Base-by-base conservation (phyloP, 1,140 invertebrate species). In the Drosophila persimilis region DNA sequence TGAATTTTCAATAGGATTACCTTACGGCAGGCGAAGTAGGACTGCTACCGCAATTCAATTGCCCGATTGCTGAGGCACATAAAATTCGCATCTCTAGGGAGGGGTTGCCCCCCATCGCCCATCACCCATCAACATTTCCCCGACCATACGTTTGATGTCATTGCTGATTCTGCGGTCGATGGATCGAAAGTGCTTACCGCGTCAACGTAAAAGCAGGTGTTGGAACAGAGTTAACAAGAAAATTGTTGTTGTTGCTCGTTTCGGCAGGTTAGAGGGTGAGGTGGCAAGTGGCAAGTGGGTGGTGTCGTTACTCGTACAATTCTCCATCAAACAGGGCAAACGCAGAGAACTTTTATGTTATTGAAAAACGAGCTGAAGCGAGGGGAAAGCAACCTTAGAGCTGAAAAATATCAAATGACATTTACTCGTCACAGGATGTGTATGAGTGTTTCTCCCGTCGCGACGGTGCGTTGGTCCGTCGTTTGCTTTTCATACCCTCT, bases 1-100 rank as follows among this genome's bases (percentile, higher is more conserved):
- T 70, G 69, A 88, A 88, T 77, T 86, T 88, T 66, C 70, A 83
- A 88, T 88, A 78, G 77, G 62, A 73, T 81, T 73, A 41, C 52
- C 41, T 45, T 11, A 29, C 20, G 11, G 43, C 26, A 46, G 6
- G n/a, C 48, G 15, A 46, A 59, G 46, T 65, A 39, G 47, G 39
- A 29, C 24, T 45, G 17, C 45, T 5, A 0, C 45, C 5, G 45
- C 17, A 13, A 73, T 51, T 64, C 52, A 47, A 57, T 64, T 52
- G 24, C 47, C 43, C 59, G 60, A 65, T 74, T 74, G 60, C 48
- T 45, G 9, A 24, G 24, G 48, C 60, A 35, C 61, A 73, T 74
- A 57, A 58, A 73, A 74, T 63, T 73, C 50, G 11, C 44, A 47
- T 35, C 17, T 48, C 43, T 50, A 24, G 24, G 15, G 43, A 17